These are phyloP conservation scores for Geotrypetes seraphini DNA, from an alignment of 2,797 vertebrate species.

Conservation along the genomic window DNA sequence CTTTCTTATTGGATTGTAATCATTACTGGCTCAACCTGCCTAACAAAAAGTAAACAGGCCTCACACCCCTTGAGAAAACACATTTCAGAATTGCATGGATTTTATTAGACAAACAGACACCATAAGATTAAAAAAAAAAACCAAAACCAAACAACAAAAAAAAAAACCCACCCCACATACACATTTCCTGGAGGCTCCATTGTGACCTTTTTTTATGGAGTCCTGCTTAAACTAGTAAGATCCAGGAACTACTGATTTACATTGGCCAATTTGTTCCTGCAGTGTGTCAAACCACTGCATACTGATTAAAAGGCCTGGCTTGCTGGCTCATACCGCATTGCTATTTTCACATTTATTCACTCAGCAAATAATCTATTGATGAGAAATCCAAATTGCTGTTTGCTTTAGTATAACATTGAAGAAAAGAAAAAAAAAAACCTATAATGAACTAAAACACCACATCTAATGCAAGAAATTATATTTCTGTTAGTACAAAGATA, in stretches of 20 bases:
- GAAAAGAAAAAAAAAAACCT: conserved; percentile 27
- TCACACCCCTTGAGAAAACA: conserved; percentile 49
- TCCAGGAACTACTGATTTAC: conserved; percentile 24
- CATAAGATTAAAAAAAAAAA: conserved; percentile 38
- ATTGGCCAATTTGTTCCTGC: conserved; percentile 13
- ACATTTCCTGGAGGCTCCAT: conserved; percentile 19
- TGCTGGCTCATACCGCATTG: conserved; percentile 35
- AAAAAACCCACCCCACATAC: too few relatives aligned
- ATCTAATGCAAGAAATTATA: conserved; percentile 40
- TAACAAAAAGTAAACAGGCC: conserved; percentile 41
- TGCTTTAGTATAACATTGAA: conserved; percentile 27
- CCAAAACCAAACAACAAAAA: too few relatives aligned
- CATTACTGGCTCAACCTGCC: conserved; percentile 48
- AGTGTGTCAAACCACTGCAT: conserved; percentile 15
- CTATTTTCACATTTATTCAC: conserved; percentile 46
- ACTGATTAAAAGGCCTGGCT: conserved; percentile 34
- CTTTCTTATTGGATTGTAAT: conserved; percentile 55
- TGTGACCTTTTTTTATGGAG: conserved; percentile 28
- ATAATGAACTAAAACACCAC: conserved; percentile 28
- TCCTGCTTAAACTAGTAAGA: conserved; percentile 24
- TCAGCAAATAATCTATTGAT: conserved; percentile 42
- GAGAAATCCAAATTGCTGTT: conserved; percentile 46
- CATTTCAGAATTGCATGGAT: conserved; percentile 41
- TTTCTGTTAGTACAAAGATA: conserved; percentile 42
- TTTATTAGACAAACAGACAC: conserved; percentile 44